A percentile compares a stretch with the other conserved stretches of the same genome.
Evolutionary conservation across 1,140 invertebrate species (phyloP).

Genomic region (Trialeurodes vaporariorum): DNA sequence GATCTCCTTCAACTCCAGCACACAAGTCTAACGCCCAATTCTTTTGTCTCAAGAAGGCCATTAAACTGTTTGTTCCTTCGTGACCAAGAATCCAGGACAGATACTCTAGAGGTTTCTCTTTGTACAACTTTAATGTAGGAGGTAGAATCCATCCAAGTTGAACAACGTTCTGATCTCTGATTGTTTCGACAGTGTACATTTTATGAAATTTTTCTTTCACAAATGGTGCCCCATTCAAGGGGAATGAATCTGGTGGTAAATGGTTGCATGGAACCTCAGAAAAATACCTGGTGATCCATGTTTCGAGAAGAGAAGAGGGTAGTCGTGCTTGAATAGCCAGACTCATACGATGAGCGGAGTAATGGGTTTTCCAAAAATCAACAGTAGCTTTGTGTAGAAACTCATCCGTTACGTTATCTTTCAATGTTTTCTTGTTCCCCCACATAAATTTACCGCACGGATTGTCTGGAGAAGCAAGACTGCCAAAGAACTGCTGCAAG

Average conservation of each 20-base stretch:
- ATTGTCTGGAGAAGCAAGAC: slow-evolving; percentile 48
- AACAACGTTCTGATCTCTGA: slow-evolving; percentile 60
- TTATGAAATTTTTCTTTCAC: slow-evolving; percentile 46
- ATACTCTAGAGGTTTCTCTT: slow-evolving; percentile 64
- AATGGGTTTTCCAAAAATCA: slow-evolving; percentile 68
- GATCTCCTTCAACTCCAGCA: slow-evolving; percentile 58
- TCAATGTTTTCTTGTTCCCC: slow-evolving; percentile 71
- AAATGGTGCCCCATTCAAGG: slow-evolving; percentile 41
- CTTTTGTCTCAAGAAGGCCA: slow-evolving; percentile 68
- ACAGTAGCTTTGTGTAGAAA: slow-evolving; percentile 52
- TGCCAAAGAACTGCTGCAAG: slow-evolving; percentile 50
- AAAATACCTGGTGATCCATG: slow-evolving; percentile 50
- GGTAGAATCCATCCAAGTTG: slow-evolving; percentile 70
- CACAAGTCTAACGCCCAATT: slow-evolving; percentile 74
- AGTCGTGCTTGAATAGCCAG: slow-evolving; percentile 68
- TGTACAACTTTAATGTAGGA: slow-evolving; percentile 57
- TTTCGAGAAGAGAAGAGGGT: slow-evolving; percentile 58
- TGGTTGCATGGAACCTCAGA: slow-evolving; percentile 49
- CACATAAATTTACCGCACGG: slow-evolving; percentile 71
- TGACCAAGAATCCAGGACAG: slow-evolving; percentile 73
- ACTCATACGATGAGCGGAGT: slow-evolving; percentile 82
- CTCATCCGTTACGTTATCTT: slow-evolving; percentile 50
- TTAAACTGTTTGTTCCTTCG: slow-evolving; percentile 75
- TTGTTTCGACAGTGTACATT: slow-evolving; percentile 65
- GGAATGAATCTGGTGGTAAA: slow-evolving; percentile 46